Percentiles rank a stretch among this genome's conserved stretches.
Evolutionary conservation across 1,140 invertebrate species (phyloP).

Genomic region (Anastrepha ludens): DNA sequence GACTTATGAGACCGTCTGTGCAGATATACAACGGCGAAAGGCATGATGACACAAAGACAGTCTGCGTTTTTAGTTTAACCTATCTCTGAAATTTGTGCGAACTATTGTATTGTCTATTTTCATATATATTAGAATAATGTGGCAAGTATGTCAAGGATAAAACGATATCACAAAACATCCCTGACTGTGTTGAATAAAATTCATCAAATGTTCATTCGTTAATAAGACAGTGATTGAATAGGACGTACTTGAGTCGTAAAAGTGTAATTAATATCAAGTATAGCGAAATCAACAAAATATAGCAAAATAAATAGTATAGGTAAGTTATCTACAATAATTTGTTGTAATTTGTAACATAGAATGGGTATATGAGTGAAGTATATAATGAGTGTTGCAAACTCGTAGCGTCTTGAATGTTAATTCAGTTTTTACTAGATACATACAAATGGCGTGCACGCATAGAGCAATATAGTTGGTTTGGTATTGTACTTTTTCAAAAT

Average conservation of each 20-base stretch:
- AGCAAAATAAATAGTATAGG: not conserved
- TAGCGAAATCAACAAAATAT: not conserved
- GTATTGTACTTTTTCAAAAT: not conserved
- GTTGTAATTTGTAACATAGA: not conserved
- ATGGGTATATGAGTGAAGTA: not conserved
- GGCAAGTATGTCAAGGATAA: too few species aligned
- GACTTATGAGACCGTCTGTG: too few species aligned
- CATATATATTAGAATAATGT: too few species aligned
- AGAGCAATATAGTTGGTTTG: conserved; percentile 2
- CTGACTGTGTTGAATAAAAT: conserved; percentile 3
- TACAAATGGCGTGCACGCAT: not conserved
- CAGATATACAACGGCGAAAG: too few species aligned
- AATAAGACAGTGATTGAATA: not conserved
- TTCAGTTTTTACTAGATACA: not conserved
- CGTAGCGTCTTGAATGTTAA: not conserved
- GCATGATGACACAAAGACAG: too few species aligned
- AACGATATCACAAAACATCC: not conserved
- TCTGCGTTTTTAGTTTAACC: too few species aligned
- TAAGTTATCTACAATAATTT: not conserved
- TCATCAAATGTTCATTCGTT: not conserved
- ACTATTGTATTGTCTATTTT: too few species aligned
- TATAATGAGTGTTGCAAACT: too few species aligned
- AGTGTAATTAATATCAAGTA: not conserved
- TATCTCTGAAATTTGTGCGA: too few species aligned
- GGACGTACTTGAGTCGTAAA: not conserved